Evolutionary conservation across 2,797 vertebrate species (phyloP).

Genomic region (Pseudochirops cupreus): DNA sequence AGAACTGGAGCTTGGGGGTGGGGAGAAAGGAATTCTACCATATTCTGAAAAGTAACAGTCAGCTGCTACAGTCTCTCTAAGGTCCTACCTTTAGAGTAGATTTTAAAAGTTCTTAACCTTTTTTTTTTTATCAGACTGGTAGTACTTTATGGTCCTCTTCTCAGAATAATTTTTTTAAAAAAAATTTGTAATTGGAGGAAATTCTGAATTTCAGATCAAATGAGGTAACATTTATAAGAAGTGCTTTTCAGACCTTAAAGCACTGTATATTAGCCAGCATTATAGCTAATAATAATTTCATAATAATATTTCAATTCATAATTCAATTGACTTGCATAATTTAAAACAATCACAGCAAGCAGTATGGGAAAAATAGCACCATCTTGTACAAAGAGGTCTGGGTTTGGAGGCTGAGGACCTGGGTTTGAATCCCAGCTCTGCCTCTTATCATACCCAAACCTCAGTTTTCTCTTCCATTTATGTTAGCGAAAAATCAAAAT

Average conservation of each 20-base stretch:
- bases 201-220: background rate
- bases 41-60: background rate
- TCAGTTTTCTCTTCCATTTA: background rate
- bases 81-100: background rate
- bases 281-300: background rate
- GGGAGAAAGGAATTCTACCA: background rate
- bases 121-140: background rate
- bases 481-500: background rate
- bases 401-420: too few relatives aligned
- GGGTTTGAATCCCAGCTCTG: too few relatives aligned
- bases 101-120: background rate
- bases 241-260: background rate
- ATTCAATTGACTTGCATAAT: background rate
- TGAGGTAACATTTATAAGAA: background rate
- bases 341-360: too few relatives aligned
- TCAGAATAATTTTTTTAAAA: background rate
- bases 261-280: background rate
- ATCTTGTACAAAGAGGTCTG: too few relatives aligned
- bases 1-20: background rate
- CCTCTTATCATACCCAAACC: too few relatives aligned
- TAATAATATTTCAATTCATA: background rate
- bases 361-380: too few relatives aligned
- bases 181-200: background rate
- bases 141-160: background rate
- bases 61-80: background rate